phyloP scores from a whole-genome alignment of 2,797 vertebrate genomes.

The Acrossocheilus fasciatus region DNA sequence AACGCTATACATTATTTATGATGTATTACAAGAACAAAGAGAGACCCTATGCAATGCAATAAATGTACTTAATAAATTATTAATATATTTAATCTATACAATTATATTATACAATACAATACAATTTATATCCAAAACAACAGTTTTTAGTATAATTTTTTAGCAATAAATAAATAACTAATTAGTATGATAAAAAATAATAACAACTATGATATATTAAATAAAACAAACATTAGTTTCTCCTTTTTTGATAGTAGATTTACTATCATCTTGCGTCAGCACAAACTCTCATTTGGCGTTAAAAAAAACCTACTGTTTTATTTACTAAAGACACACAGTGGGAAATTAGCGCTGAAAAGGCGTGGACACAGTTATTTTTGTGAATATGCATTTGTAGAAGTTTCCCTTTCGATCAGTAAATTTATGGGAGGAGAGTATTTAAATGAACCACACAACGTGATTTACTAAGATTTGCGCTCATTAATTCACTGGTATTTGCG shows the following conservation, averaged over 20 bases:
- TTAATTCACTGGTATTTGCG: neutral
- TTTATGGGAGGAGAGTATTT: neutral
- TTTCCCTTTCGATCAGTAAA: neutral
- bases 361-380: neutral
- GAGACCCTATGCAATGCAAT: neutral
- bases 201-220: neutral
- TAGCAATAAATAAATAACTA: neutral
- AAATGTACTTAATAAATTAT: neutral
- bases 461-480: neutral
- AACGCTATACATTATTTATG: neutral
- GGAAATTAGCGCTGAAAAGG: neutral
- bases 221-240: neutral
- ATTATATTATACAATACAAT: neutral
- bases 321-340: no score
- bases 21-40: neutral
- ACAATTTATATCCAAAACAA: neutral
- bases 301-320: no score
- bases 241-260: neutral
- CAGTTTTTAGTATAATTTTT: no score
- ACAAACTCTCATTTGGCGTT: no score
- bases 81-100: neutral
- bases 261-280: neutral
- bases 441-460: neutral
- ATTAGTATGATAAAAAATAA: neutral
- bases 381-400: neutral